A percentile compares a stretch with the other conserved stretches of the same genome.
Evolutionary conservation across 2,888 invertebrate species (phyloP).

Genomic region (Silvanus unidentatus): DNA sequence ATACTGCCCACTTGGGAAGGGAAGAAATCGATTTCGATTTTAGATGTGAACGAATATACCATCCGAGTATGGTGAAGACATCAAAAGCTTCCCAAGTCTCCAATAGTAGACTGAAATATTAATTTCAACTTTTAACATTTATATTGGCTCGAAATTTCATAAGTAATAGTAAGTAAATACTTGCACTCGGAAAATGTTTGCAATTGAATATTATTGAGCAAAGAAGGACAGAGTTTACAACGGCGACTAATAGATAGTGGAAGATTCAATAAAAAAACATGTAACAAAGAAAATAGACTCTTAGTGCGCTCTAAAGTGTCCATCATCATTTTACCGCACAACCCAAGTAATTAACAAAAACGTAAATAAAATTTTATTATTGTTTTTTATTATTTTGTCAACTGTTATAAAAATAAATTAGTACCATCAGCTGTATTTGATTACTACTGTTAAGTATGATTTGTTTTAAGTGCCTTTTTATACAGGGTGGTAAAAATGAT

Average conservation of each 20-base stretch:
- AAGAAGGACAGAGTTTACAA: too few relatives aligned
- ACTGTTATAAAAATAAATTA: constrained; percentile 3
- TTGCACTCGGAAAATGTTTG: too few relatives aligned
- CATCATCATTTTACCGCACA: constrained; percentile 1
- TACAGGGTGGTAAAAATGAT: not conserved
- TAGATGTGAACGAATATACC: constrained; percentile 10
- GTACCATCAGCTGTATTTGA: constrained; percentile 3
- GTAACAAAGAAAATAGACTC: too few relatives aligned
- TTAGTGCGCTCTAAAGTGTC: not conserved
- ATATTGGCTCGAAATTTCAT: too few relatives aligned
- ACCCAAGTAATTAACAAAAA: not conserved
- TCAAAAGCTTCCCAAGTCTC: too few relatives aligned
- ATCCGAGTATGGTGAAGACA: not conserved
- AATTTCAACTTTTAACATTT: too few relatives aligned
- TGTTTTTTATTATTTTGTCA: constrained; percentile 3
- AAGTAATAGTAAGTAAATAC: too few relatives aligned
- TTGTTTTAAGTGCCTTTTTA: constrained; percentile 1
- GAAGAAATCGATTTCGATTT: constrained; percentile 19
- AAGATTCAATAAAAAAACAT: too few relatives aligned
- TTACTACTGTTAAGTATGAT: not conserved
- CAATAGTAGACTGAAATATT: too few relatives aligned
- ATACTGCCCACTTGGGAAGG: constrained; percentile 15
- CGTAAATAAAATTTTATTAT: constrained; percentile 1
- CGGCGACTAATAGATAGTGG: too few relatives aligned
- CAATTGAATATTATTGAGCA: too few relatives aligned